phyloP scores from a whole-genome alignment of 2,888 invertebrate genomes.

The Philopedon plagiatum region DNA sequence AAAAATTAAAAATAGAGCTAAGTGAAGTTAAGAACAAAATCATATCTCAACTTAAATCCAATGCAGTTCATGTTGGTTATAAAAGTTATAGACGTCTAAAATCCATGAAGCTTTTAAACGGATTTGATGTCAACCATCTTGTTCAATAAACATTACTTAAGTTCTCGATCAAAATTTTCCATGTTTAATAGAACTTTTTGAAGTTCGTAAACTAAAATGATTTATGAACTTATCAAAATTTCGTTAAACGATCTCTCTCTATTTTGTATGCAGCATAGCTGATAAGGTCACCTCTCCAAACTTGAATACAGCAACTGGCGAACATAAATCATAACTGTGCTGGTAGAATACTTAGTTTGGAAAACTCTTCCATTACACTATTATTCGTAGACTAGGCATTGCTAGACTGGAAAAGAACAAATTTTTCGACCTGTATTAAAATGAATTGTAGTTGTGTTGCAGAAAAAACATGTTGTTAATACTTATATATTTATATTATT shows the following conservation, averaged over 20 bases:
- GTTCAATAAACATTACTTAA: not conserved
- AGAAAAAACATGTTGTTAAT: too few species aligned
- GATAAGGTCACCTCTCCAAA: constrained; percentile 9
- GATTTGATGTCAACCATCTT: not conserved
- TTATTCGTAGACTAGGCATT: constrained; percentile 8
- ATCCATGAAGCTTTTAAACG: too few species aligned
- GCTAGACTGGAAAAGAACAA: not conserved
- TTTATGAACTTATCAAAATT: constrained; percentile 19
- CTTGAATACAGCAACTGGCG: constrained; percentile 14
- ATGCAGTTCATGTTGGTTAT: too few species aligned
- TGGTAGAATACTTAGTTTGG: not conserved
- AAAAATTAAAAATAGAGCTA: too few species aligned
- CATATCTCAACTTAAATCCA: too few species aligned
- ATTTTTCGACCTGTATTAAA: not conserved
- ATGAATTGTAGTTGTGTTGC: too few species aligned
- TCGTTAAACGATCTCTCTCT: constrained; percentile 19
- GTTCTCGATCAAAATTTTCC: not conserved
- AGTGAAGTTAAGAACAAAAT: too few species aligned
- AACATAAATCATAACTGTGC: constrained; percentile 15
- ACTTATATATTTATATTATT: too few species aligned
- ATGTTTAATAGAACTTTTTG: not conserved
- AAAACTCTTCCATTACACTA: constrained; percentile 12
- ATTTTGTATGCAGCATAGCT: constrained; percentile 11
- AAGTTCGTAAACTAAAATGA: constrained; percentile 10
- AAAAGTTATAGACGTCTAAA: too few species aligned